These are phyloP conservation scores for Thymelicus lineola DNA, from an alignment of 2,888 invertebrate genomes.

Conservation along the genomic window DNA sequence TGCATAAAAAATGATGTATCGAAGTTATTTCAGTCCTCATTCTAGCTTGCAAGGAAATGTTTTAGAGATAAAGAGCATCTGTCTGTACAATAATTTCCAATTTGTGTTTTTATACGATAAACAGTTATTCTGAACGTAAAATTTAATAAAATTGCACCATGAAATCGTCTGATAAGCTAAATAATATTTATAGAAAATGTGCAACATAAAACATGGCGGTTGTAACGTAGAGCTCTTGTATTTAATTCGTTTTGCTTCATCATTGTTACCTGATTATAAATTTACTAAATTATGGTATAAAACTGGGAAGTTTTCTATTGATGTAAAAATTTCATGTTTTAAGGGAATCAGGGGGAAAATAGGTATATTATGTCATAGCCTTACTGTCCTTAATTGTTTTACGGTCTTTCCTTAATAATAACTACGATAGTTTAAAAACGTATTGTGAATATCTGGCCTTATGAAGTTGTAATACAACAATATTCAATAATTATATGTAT, in stretches of 20 bases:
- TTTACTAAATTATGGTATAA: not conserved
- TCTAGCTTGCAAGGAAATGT: constrained; percentile 1
- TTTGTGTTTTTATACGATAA: constrained; percentile 3
- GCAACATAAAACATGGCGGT: constrained; percentile 42
- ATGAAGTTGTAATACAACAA: too few relatives aligned
- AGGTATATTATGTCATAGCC: too few relatives aligned
- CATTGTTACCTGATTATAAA: not conserved
- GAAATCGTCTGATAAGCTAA: constrained; percentile 17
- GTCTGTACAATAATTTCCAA: constrained; percentile 12
- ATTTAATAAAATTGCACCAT: constrained; percentile 4
- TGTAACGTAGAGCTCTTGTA: not conserved
- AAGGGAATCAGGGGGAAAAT: too few relatives aligned
- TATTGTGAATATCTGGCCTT: too few relatives aligned
- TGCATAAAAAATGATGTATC: constrained; percentile 8
- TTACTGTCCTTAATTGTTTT: too few relatives aligned
- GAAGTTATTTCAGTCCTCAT: not conserved
- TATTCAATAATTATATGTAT: too few relatives aligned
- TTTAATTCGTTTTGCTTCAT: not conserved
- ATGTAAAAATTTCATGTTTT: too few relatives aligned
- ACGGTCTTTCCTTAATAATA: too few relatives aligned
- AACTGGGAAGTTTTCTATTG: too few relatives aligned
- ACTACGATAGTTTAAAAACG: too few relatives aligned
- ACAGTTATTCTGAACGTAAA: constrained; percentile 3
- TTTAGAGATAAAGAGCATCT: constrained; percentile 10
- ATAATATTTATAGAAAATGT: constrained; percentile 30